Base-by-base conservation (phyloP, 2,888 invertebrate species). In the Conistra vaccinii region DNA sequence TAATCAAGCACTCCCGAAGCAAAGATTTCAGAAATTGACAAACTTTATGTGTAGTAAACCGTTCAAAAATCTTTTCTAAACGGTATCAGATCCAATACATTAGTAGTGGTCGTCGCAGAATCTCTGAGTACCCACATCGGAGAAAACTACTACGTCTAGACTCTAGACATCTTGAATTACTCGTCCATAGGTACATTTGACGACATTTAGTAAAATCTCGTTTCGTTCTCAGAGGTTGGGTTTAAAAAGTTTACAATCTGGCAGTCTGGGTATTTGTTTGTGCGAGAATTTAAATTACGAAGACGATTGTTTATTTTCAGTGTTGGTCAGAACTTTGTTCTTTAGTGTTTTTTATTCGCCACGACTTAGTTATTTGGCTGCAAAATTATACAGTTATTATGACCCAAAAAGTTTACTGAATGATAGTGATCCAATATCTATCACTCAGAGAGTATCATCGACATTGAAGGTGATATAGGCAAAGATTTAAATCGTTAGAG, bases 101-200 rank as follows among this genome's bases (percentile, higher is more conserved):
- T 79, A 65, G 29, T 57, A 78, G 60, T 53, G n/a, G 45, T 74
- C 32, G 79, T 51, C 61, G n/a, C 42, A 57, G 72, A 73, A 70
- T 68, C 73, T 65, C 39, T 39, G 20, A 83, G 83, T 61, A 76
- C 23, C 39, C 29, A 65, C 29, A n/a, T 69, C 32, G 45, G 26
- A 55, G 65, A 55, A 53, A 80, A 79, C 68, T 66, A 61, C 57
- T 35, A 23, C 26, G 82, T 82, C 82, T 82, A 82, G 81, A 82
- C 81, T 82, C 82, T 82, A 82, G 81, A 82, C 81, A 61, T 68
- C 69, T 80, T 74, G 68, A 68, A 69, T 72, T 60, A 69, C 66
- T 84, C 71, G 57, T 57, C 51, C 42, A 71, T 72, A 39, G 39
- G 10, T 39, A 69, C 32, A 70, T 69, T 72, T 60, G 75, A 55